Evolutionary conservation across 2,797 vertebrate species (phyloP), one percentile per base, ranked within the genome.

Genomic region (Lepus oiostolus): DNA sequence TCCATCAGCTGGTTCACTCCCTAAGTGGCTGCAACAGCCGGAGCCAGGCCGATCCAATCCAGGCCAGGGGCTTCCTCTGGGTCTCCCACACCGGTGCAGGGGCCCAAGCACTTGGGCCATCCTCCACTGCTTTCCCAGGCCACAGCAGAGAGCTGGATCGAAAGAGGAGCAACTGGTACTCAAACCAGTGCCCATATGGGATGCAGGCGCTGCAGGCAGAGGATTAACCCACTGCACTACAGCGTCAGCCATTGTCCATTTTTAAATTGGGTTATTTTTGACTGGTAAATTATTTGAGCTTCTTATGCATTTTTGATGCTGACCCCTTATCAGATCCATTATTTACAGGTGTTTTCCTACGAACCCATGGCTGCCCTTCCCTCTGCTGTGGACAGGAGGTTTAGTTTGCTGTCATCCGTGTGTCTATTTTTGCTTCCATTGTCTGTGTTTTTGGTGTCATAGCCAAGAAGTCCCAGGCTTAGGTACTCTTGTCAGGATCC

Each of bases 391-490:
- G 54, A 58, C 1, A 50, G 68, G 92, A 87, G 8, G 30, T 52
- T 77, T 54, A 58, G 50, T 77, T 77, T 77, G 42, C 19, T n/a
- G 2, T 19, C 9, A 32, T n/a, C 58, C 21, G 58, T 42, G 85
- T 89, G 71, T 26, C 88, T 94, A 63, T 22, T 71, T 94, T 68
- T 89, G 35, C 58, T 89, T 58, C 42, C 67, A 21, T 91, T 90
- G 42, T 62, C 72, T 87, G n/a, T 67, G 42, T 3, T 77, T 63
- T 74, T 38, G 52, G 28, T 74, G n/a, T 77, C 70, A 68, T 75
- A 38, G 14, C 8, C 38, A 89, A 80, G 32, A 76, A 50, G 84
- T 77, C 38, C 72, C 1, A 77, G 32, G 42, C 11, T 74, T 35
- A 47, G 8, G 13, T 92, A 32, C 67, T 81, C 80, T 84, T 28